A percentile compares a stretch with the other conserved stretches of the same genome.
phyloP scores from a whole-genome alignment of 2,888 invertebrate genomes.

The Opisthograptis luteolata region DNA sequence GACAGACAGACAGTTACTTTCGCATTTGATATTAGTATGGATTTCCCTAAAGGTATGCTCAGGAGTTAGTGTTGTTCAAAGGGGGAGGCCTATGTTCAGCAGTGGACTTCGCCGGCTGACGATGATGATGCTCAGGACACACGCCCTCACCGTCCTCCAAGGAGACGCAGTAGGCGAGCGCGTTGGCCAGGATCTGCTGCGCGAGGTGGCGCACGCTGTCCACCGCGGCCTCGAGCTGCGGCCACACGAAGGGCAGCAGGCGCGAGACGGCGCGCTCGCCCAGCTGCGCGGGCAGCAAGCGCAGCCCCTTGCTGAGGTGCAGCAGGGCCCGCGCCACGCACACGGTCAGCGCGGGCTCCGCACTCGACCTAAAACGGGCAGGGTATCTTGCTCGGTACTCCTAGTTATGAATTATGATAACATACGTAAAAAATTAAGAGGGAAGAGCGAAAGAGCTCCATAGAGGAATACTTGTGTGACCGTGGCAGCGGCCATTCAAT shows the following conservation, averaged over 20 bases:
- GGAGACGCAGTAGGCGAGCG: constrained; percentile 55
- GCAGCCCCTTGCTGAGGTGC: constrained; percentile 55
- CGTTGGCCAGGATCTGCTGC: constrained; percentile 67
- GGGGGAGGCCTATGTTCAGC: too few species aligned
- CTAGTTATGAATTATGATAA: too few species aligned
- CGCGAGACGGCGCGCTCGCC: constrained; percentile 45
- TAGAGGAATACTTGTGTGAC: too few species aligned
- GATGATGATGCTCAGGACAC: neutral
- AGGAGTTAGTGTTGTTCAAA: too few species aligned
- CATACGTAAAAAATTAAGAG: too few species aligned
- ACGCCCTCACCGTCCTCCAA: constrained; percentile 33
- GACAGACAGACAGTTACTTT: too few species aligned
- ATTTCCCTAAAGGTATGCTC: too few species aligned
- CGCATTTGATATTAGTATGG: too few species aligned
- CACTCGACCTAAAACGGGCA: constrained; percentile 34
- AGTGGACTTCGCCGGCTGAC: too few species aligned
- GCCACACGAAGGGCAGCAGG: constrained; percentile 78
- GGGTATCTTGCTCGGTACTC: too few species aligned
- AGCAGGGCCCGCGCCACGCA: constrained; percentile 61
- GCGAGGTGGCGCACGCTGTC: constrained; percentile 87
- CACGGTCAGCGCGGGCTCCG: constrained; percentile 60
- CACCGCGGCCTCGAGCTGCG: constrained; percentile 86
- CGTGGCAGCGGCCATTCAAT: too few species aligned
- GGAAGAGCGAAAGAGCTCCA: too few species aligned
- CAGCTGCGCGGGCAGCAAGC: constrained; percentile 16